These are phyloP conservation scores for Oncorhynchus keta DNA, from an alignment of 2,113 vertebrate genomes.

Conservation along the genomic window DNA sequence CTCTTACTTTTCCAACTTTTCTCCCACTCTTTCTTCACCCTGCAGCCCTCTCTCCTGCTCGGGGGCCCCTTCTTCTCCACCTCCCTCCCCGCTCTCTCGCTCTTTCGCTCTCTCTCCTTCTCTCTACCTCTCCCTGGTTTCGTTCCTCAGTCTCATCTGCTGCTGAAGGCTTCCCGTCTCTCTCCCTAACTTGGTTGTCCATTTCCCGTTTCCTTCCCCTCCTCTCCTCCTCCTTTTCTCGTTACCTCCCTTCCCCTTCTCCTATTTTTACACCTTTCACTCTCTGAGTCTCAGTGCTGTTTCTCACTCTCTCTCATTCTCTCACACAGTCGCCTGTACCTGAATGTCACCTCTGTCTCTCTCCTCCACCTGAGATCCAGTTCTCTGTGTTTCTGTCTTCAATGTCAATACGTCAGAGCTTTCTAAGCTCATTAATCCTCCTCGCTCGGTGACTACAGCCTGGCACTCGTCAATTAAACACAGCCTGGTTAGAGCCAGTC, in stretches of 20 bases:
- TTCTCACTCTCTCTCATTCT: slow-evolving; percentile 26
- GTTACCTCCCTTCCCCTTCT: slow-evolving; percentile 9
- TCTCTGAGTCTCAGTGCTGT: slow-evolving; percentile 49
- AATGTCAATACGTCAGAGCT: slow-evolving; percentile 21
- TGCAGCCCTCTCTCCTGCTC: slow-evolving; percentile 55
- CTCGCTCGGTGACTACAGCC: slow-evolving; percentile 40
- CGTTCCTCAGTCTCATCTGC: slow-evolving; percentile 19
- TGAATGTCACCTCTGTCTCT: slow-evolving; percentile 39
- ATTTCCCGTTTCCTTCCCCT: slow-evolving; percentile 63
- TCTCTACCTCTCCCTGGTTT: slow-evolving; percentile 25
- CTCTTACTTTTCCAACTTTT: slow-evolving; percentile 58
- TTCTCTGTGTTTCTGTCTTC: slow-evolving; percentile 37
- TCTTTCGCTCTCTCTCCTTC: background rate
- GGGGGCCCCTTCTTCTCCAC: slow-evolving; percentile 60
- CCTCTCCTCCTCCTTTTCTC: slow-evolving; percentile 27
- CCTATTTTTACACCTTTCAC: slow-evolving; percentile 55
- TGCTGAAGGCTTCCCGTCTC: slow-evolving; percentile 6
- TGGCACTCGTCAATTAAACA: slow-evolving; percentile 75
- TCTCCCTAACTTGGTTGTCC: slow-evolving; percentile 42
- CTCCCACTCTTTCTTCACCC: slow-evolving; percentile 49
- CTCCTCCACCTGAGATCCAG: slow-evolving; percentile 47
- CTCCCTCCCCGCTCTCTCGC: slow-evolving; percentile 13
- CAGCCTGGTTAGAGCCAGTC: slow-evolving; percentile 54
- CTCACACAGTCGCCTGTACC: slow-evolving; percentile 58
- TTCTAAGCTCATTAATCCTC: slow-evolving; percentile 55